These are phyloP conservation scores for Cyrtonyx montezumae DNA, from an alignment of 2,113 vertebrate genomes.

Conservation along the genomic window DNA sequence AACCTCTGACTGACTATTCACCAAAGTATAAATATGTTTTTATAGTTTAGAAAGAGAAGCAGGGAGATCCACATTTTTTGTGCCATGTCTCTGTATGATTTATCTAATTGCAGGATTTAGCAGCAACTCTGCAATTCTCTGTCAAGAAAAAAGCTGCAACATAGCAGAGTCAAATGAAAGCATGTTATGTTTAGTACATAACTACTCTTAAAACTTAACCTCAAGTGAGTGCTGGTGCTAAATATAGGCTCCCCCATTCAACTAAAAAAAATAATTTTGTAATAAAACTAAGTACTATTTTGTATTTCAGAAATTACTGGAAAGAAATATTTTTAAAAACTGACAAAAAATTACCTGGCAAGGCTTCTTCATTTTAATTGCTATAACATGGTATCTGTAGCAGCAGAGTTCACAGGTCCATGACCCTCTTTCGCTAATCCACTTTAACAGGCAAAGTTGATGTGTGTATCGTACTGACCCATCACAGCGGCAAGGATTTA, in stretches of 20 bases:
- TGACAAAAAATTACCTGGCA: slow-evolving; percentile 85
- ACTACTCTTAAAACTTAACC: neutral
- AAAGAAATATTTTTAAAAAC: neutral
- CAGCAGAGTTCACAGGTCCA: slow-evolving; percentile 97
- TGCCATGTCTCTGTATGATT: neutral
- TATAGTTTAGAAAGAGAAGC: neutral
- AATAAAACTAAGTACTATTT: slow-evolving; percentile 13
- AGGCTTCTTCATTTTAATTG: slow-evolving; percentile 94
- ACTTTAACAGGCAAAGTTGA: slow-evolving; percentile 93
- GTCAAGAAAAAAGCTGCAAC: neutral
- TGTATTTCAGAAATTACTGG: neutral
- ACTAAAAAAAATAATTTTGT: neutral
- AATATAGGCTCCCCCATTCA: neutral
- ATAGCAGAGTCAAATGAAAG: neutral
- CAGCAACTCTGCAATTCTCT: neutral
- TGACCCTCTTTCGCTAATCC: slow-evolving; percentile 95
- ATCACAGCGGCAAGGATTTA: slow-evolving; percentile 94
- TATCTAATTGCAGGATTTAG: neutral
- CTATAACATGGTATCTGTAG: slow-evolving; percentile 92
- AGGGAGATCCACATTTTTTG: neutral
- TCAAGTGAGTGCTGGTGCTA: neutral
- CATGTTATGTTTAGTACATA: neutral
- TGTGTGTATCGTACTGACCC: slow-evolving; percentile 93
- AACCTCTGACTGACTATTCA: neutral
- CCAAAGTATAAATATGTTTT: neutral